Base-by-base conservation (phyloP, 2,797 vertebrate genomes). In the Parotocinclus haroldoi region DNA sequence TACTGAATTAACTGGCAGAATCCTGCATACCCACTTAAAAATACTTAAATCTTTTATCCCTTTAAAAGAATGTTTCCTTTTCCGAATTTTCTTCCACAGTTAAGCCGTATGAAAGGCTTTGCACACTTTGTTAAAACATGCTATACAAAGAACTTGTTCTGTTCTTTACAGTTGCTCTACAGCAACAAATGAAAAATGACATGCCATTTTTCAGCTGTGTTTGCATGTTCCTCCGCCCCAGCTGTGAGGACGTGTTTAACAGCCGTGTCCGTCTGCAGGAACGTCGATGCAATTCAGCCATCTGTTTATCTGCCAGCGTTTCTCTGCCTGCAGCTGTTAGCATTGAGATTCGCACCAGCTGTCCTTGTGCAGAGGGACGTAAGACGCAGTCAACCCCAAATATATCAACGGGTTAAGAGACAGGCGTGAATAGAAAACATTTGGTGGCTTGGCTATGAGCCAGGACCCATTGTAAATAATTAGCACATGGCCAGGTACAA, bases 241-340 rank as follows among this genome's bases (percentile, higher is more conserved):
- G 66, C 66, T 68, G 52, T 18, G 58, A 55, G 52, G 58, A 69
- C 38, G 44, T 62, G 67, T 69, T 69, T 54, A 53, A 62, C 67
- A 69, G 16, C 58, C 52, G 44, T 62, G 44, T 56, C 58, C 37
- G 11, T 60, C 51, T 56, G 58, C 51, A 56, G 52, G 58, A 69
- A 69, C 36, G 37, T 40, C 37, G 17, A 50, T 69, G 67, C 10
- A 49, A 54, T 56, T 38, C n/a, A 11, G 51, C 67, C 67, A 69
- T 69, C 67, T 69, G 67, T 62, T 69, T 56, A 56, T 60, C 58
- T 62, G 67, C 62, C 67, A 69, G 67, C 51, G 51, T 62, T 49
- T 27, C 42, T 49, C 16, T 14, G 44, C 58, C 44, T 17, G 51
- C 67, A 62, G 67, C 58, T 69, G 67, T 46, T 62, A 58, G 58